Evolutionary conservation across 2,113 vertebrate genomes (phyloP).

Genomic region (Catagonus wagneri): DNA sequence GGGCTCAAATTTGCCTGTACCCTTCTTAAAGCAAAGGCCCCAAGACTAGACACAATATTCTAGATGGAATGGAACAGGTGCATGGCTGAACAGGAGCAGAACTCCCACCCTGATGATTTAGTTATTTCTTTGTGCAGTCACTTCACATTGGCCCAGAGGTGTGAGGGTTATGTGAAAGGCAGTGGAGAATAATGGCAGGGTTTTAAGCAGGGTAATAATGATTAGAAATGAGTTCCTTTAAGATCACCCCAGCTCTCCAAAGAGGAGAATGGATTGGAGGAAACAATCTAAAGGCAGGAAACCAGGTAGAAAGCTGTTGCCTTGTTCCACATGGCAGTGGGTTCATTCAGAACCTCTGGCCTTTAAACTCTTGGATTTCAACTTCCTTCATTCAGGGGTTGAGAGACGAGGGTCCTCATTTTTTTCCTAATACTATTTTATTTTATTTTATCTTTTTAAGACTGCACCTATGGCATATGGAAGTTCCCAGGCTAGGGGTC

Average conservation of each 20-base stretch:
- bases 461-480: no score
- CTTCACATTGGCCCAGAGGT: background rate
- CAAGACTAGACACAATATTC: background rate
- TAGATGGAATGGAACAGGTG: fast-evolving
- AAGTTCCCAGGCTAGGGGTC: no score
- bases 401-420: background rate
- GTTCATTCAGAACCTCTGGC: background rate
- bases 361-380: background rate
- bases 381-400: background rate
- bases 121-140: background rate
- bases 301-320: background rate
- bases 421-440: background rate
- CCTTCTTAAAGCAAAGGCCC: background rate
- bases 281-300: background rate
- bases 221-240: background rate
- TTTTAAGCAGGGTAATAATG: background rate
- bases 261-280: background rate
- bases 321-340: background rate
- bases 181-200: background rate
- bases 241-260: background rate
- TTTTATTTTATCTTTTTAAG: no score
- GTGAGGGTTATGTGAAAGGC: background rate
- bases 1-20: background rate
- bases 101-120: fast-evolving
- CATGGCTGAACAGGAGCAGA: background rate